A percentile compares a stretch with the other conserved stretches of the same genome.
Evolutionary conservation across 2,888 invertebrate genomes (phyloP).

Genomic region (Epinotia nisella): DNA sequence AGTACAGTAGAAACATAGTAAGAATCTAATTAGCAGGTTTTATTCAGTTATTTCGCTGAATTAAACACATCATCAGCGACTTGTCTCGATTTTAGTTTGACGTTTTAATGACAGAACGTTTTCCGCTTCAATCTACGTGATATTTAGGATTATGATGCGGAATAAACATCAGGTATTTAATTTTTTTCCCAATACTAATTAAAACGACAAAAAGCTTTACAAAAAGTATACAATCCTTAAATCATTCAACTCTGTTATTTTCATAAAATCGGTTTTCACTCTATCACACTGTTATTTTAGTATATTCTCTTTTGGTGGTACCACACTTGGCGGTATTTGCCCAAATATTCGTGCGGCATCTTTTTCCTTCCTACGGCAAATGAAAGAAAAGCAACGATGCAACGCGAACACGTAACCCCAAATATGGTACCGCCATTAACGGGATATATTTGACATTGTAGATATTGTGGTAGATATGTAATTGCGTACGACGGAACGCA

Average conservation of each 20-base stretch:
- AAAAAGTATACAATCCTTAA: neutral
- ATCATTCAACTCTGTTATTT: neutral
- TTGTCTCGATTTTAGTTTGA: constrained; percentile 54
- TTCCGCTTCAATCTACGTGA: constrained; percentile 11
- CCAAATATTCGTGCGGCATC: too few species aligned
- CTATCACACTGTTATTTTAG: too few species aligned
- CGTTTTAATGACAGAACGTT: constrained; percentile 43
- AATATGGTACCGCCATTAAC: neutral
- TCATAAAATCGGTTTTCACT: too few species aligned
- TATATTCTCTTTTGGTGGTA: too few species aligned
- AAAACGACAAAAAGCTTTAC: neutral
- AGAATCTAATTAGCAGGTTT: constrained; percentile 57
- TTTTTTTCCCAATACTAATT: neutral
- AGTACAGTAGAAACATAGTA: constrained; percentile 62
- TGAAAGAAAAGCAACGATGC: too few species aligned
- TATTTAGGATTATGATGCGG: neutral
- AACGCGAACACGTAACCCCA: too few species aligned
- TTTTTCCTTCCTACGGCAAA: too few species aligned
- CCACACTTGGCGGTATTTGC: too few species aligned
- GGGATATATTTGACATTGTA: neutral
- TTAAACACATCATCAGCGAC: constrained; percentile 77
- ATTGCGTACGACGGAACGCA: constrained; percentile 2
- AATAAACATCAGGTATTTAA: neutral
- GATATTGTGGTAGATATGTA: neutral
- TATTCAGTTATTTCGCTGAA: constrained; percentile 58